Evolutionary conservation across 2,113 vertebrate genomes (phyloP).

Genomic region (Albula goreensis): DNA sequence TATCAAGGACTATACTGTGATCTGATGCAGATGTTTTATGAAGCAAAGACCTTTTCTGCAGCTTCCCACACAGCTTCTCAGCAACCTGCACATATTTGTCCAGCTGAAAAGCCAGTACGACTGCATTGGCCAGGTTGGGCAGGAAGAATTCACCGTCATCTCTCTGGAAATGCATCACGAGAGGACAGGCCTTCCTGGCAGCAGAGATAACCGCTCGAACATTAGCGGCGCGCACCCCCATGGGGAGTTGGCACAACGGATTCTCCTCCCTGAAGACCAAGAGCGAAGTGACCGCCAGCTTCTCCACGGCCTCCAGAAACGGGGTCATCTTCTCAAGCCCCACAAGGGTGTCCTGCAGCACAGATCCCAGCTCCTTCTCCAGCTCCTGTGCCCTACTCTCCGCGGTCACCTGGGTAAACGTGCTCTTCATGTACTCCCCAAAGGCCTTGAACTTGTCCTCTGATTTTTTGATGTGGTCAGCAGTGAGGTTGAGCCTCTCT

Average conservation of each 20-base stretch:
- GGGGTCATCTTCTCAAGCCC: conserved; percentile 55
- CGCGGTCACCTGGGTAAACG: conserved; percentile 22
- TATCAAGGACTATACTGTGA: neutral
- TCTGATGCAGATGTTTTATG: neutral
- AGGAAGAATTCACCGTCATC: conserved; percentile 52
- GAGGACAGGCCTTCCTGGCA: conserved; percentile 47
- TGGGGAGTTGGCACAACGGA: conserved; percentile 39
- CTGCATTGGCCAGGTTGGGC: conserved; percentile 38
- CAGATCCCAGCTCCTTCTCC: conserved; percentile 48
- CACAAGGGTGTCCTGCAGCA: conserved; percentile 50
- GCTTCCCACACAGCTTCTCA: conserved; percentile 45
- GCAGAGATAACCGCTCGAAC: conserved; percentile 46
- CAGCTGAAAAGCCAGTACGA: conserved; percentile 58
- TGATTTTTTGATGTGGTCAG: conserved; percentile 24
- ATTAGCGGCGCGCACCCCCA: conserved; percentile 15
- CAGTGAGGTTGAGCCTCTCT: conserved; percentile 31
- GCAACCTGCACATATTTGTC: conserved; percentile 57
- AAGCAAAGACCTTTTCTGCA: conserved; percentile 46
- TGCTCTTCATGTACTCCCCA: conserved; percentile 45
- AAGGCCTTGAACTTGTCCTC: neutral
- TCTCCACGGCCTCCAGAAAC: conserved; percentile 69
- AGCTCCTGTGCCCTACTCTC: conserved; percentile 42
- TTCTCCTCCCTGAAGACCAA: conserved; percentile 54
- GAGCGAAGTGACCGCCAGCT: conserved; percentile 62
- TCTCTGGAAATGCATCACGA: conserved; percentile 61